phyloP scores from a whole-genome alignment of 2,797 vertebrate species.

The Champsocephalus esox region DNA sequence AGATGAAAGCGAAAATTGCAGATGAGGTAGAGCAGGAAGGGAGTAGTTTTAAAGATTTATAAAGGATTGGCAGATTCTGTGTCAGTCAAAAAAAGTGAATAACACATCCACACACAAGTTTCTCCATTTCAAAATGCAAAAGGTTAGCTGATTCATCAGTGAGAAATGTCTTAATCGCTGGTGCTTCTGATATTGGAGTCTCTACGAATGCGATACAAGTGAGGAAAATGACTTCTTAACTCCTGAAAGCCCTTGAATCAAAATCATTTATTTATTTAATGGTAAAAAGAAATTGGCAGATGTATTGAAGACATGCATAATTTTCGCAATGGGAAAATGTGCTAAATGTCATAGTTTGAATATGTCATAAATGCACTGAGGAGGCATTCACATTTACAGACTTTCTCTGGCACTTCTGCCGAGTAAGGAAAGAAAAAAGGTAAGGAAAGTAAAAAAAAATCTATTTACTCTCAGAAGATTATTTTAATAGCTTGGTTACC shows the following conservation, averaged over 20 bases:
- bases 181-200: conserved; percentile 10
- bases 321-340: conserved; percentile 14
- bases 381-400: conserved; percentile 8
- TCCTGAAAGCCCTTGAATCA: conserved; percentile 6
- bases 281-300: conserved; percentile 10
- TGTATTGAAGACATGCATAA: background rate
- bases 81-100: conserved; percentile 50
- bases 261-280: conserved; percentile 24
- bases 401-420: background rate
- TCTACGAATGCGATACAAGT: conserved; percentile 9
- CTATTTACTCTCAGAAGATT: background rate
- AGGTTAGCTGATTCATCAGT: conserved; percentile 42
- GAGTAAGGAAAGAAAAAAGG: background rate
- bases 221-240: conserved; percentile 20
- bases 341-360: conserved; percentile 29
- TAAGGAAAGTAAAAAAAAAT: conserved; percentile 9
- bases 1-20: conserved; percentile 70
- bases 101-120: conserved; percentile 22
- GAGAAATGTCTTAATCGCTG: conserved; percentile 19
- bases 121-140: conserved; percentile 13
- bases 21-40: conserved; percentile 71
- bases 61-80: conserved; percentile 59
- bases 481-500: conserved; percentile 12
- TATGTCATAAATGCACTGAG: conserved; percentile 18
- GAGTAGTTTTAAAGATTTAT: conserved; percentile 71